Conservation (phyloP, 2,888 invertebrate species). For the Deilephila elpenor region DNA sequence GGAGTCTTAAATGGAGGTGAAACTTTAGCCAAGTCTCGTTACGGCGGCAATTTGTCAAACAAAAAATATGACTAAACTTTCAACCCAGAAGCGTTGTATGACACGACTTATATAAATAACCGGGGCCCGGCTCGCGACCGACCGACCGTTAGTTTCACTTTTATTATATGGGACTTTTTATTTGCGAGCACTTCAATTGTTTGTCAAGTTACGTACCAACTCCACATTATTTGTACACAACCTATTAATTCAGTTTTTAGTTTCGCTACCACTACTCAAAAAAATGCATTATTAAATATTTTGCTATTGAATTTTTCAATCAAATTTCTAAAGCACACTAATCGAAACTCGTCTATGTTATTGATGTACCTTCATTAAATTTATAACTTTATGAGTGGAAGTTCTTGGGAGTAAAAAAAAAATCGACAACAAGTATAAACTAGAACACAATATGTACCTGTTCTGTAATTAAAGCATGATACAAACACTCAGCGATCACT, state of each 20-base stretch:
- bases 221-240: background rate
- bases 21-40: conserved; percentile 79
- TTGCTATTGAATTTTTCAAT: no score
- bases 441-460: background rate
- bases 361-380: no score
- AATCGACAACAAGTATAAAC: no score
- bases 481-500: conserved; percentile 52
- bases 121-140: conserved; percentile 52
- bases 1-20: conserved; percentile 78
- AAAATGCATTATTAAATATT: no score
- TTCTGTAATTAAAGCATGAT: conserved; percentile 50
- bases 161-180: conserved; percentile 59
- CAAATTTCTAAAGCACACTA: no score
- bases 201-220: conserved; percentile 38
- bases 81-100: conserved; percentile 72
- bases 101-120: conserved; percentile 79
- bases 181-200: conserved; percentile 51
- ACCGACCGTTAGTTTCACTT: conserved; percentile 61
- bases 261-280: no score
- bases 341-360: no score
- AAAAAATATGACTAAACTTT: conserved; percentile 81
- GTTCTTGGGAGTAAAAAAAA: no score
- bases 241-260: background rate
- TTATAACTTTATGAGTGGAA: no score
- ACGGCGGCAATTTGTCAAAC: conserved; percentile 81